Evolutionary conservation across 92 coral and sea anemone species (phyloP).

Genomic region (Porites lobata): DNA sequence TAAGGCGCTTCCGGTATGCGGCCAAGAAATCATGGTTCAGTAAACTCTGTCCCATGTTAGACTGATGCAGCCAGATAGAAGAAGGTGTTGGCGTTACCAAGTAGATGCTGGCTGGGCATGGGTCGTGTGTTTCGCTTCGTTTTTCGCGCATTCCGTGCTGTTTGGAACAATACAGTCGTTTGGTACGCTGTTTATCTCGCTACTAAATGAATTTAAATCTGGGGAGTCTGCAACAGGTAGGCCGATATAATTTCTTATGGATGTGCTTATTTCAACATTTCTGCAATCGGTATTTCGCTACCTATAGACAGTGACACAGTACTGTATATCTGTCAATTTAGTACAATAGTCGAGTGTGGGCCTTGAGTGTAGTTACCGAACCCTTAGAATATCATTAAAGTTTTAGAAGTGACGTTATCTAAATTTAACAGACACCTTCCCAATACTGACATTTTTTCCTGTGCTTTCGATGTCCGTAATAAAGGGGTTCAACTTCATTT

Average conservation of each 20-base stretch:
- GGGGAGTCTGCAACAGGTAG: constrained; percentile 90
- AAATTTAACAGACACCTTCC: no score
- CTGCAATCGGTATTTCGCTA: not conserved
- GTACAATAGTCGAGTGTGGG: no score
- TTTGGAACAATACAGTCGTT: constrained; percentile 90
- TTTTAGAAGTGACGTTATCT: no score
- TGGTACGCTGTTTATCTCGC: constrained; percentile 80
- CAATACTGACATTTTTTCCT: no score
- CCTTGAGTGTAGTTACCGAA: no score
- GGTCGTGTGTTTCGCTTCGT: constrained; percentile 87
- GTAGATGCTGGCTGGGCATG: constrained; percentile 92
- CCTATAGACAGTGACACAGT: no score
- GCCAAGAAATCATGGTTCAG: not conserved
- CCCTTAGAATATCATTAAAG: no score
- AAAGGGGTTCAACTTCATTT: no score
- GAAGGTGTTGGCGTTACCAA: constrained; percentile 60
- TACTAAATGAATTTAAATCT: constrained; percentile 77
- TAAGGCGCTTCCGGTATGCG: not conserved
- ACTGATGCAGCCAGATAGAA: constrained; percentile 18
- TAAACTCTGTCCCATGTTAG: not conserved
- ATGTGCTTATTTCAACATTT: not conserved
- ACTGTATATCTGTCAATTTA: no score
- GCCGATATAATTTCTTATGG: not conserved
- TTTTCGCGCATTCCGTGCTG: constrained; percentile 69
- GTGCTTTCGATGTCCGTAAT: no score